Evolutionary conservation across 2,888 invertebrate genomes (phyloP).

Genomic region (Aporophyla nigra): DNA sequence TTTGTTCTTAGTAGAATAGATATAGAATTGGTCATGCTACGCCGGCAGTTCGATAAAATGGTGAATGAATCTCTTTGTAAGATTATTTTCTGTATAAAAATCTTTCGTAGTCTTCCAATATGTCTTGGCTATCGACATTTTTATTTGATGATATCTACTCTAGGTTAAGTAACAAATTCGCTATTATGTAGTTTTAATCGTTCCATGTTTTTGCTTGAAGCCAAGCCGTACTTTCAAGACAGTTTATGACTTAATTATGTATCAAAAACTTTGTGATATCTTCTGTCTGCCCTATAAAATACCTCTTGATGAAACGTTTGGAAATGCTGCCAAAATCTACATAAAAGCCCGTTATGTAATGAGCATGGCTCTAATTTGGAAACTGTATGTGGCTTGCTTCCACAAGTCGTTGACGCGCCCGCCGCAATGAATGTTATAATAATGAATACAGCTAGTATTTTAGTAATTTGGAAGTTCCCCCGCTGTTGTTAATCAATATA

Average conservation of each 20-base stretch:
- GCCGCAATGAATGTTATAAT: constrained; percentile 56
- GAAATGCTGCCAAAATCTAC: constrained; percentile 20
- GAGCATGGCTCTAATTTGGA: constrained; percentile 28
- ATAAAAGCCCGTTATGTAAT: background rate
- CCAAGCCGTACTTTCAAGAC: constrained; percentile 13
- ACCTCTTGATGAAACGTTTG: background rate
- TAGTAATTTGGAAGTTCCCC: constrained; percentile 75
- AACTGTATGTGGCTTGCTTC: constrained; percentile 61
- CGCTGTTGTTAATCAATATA: constrained; percentile 65
- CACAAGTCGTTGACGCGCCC: constrained; percentile 48
- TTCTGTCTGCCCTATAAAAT: constrained; percentile 9
- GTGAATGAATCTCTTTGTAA: constrained; percentile 47
- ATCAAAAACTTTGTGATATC: constrained; percentile 45
- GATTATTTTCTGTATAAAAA: constrained; percentile 31
- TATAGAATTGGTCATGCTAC: no score
- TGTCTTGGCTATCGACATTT: constrained; percentile 31
- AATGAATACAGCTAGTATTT: constrained; percentile 71
- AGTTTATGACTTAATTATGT: constrained; percentile 10
- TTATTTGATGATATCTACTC: constrained; percentile 25
- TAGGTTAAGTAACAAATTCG: constrained; percentile 48
- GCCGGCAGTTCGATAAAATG: constrained; percentile 32
- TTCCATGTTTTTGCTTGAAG: constrained; percentile 20
- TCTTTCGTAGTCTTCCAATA: constrained; percentile 56
- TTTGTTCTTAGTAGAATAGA: no score
- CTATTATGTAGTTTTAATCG: constrained; percentile 53